phyloP scores from a whole-genome alignment of 2,113 vertebrate species.

The Rhodinocichla rosea region DNA sequence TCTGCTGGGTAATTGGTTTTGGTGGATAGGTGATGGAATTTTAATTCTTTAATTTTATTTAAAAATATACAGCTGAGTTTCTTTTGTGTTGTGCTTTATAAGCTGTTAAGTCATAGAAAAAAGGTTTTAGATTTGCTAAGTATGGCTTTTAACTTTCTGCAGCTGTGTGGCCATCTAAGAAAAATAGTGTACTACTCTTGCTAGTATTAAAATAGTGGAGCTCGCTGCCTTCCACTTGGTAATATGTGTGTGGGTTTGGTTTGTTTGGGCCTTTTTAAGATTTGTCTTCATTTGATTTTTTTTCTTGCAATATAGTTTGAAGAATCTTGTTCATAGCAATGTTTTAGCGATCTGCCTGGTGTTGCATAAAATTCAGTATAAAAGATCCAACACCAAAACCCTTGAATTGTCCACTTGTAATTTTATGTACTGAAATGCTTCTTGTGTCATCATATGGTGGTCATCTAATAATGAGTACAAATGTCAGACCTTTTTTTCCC shows the following conservation, averaged over 20 bases:
- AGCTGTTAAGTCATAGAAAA: background rate
- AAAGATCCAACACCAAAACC: background rate
- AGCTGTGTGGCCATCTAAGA: background rate
- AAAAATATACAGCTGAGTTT: background rate
- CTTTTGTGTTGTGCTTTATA: background rate
- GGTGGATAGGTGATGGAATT: background rate
- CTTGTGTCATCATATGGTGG: background rate
- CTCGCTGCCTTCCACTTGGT: background rate
- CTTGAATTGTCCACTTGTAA: background rate
- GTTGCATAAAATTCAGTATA: background rate
- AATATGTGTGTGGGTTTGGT: rapidly evolving
- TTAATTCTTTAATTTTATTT: background rate
- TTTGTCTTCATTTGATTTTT: background rate
- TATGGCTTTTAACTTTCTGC: background rate
- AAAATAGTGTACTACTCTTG: background rate
- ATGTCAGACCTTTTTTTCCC: background rate
- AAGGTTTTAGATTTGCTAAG: background rate
- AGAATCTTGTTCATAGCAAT: background rate
- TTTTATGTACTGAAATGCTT: background rate
- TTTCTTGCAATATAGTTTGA: background rate
- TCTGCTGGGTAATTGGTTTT: background rate
- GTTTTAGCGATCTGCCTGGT: background rate
- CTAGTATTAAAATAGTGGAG: background rate
- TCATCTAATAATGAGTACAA: background rate
- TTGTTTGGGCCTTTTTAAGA: background rate